Evolutionary conservation across 2,113 vertebrate genomes (phyloP), one percentile per base, ranked within the genome.

Genomic region (Lethenteron reissneri): DNA sequence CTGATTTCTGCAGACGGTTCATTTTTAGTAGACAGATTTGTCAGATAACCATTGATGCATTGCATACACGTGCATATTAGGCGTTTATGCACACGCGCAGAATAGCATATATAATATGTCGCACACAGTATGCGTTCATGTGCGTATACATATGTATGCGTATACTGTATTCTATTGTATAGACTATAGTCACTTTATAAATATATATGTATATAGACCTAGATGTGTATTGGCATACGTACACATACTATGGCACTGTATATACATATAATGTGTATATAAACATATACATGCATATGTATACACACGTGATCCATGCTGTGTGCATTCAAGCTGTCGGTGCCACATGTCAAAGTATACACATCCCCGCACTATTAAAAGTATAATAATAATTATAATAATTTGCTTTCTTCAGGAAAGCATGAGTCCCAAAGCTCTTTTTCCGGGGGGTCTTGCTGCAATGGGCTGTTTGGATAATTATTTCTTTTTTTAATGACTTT

Each of bases 251-350:
- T 64, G 21, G 14, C 14, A 15, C 14, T 64, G 21, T 64, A 64
- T 64, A 64, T 64, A 64, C 21, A 64, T 64, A 64, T 64, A 64
- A 64, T 64, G 21, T 64, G 21, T 64, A 64, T 64, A 64, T 64
- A 64, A 15, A 64, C 21, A 64, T 64, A 64, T 64, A 64, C 21
- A 64, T 64, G 21, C 21, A 64, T 64, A 64, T 64, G 21, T 64
- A 64, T 64, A 64, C 21, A 64, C 21, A 64, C 21, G 21, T 64
- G 8, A 6, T 6, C 21, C 14, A 15, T 15, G 3, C 14, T 64
- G 21, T 64, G 21, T 64, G 21, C 21, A 64, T 15, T 64, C 14
- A 15, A 64, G 14, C 14, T 64, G 8, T 64, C 14, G 14, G 21
- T 64, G 60, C 60, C 60, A 15, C 21, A 14, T 64, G 60, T 64